phyloP scores from a whole-genome alignment of 2,797 vertebrate genomes.

The Myotis pilosus region DNA sequence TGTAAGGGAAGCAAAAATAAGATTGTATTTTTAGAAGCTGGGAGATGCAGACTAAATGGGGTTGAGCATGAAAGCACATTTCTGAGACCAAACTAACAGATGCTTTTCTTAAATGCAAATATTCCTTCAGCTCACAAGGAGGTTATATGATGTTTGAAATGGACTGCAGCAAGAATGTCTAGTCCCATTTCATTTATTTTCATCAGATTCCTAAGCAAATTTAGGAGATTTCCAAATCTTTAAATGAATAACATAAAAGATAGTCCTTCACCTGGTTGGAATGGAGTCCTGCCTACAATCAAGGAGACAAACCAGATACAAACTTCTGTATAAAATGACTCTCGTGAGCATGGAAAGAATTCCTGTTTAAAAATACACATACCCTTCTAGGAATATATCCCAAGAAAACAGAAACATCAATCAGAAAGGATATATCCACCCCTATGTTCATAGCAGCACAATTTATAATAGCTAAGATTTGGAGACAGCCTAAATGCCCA shows the following conservation, averaged over 20 bases:
- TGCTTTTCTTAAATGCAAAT: constrained; percentile 56
- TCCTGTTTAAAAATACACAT: constrained; percentile 34
- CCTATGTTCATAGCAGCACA: too few relatives aligned
- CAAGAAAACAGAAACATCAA: too few relatives aligned
- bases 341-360: constrained; percentile 10
- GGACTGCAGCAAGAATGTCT: not conserved
- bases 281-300: not conserved
- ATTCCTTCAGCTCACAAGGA: not conserved
- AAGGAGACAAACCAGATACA: constrained; percentile 4
- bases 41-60: constrained; percentile 30
- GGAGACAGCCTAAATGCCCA: too few relatives aligned
- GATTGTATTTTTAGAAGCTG: constrained; percentile 66
- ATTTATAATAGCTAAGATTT: too few relatives aligned
- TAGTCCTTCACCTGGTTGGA: constrained; percentile 32
- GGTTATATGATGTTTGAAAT: not conserved
- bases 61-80: constrained; percentile 65
- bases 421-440: too few relatives aligned
- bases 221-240: constrained; percentile 5
- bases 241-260: constrained; percentile 31
- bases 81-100: constrained; percentile 50
- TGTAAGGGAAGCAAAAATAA: constrained; percentile 61
- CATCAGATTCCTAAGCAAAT: not conserved
- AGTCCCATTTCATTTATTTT: not conserved
- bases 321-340: not conserved
- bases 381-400: not conserved